A percentile compares a stretch with the other conserved stretches of the same genome.
Evolutionary conservation across 1,140 invertebrate genomes (phyloP).

Genomic region (Brachionus asplanchnoidis): DNA sequence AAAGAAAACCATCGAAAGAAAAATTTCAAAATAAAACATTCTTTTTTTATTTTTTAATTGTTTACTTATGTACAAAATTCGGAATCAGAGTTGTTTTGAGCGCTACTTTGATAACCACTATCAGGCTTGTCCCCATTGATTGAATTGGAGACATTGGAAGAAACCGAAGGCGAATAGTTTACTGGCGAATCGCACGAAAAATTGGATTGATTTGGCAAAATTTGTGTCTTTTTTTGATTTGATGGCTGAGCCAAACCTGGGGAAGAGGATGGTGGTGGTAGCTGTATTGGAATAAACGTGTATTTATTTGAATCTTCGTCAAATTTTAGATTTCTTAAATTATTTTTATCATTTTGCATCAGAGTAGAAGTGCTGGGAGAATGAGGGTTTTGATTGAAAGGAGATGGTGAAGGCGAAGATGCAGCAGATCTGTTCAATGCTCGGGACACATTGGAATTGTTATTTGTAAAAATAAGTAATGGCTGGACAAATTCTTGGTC

Average conservation of each 20-base stretch:
- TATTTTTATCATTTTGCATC: neutral
- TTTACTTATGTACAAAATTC: constrained; percentile 2
- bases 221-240: neutral
- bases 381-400: neutral
- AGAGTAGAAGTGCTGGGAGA: neutral
- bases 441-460: neutral
- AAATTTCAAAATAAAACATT: neutral
- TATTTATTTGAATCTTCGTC: constrained; percentile 30
- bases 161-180: constrained; percentile 7
- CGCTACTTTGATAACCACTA: constrained; percentile 31
- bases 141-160: neutral
- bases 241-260: neutral
- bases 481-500: constrained; percentile 28
- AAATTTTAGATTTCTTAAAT: neutral
- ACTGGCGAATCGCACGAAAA: neutral
- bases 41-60: neutral
- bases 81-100: constrained; percentile 37
- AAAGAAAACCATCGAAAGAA: neutral
- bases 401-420: neutral
- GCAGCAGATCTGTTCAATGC: neutral
- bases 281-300: constrained; percentile 36
- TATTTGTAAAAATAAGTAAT: neutral
- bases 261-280: neutral
- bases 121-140: constrained; percentile 8
- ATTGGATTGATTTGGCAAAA: neutral